Conservation (phyloP, 1,140 invertebrate genomes). For the Rhopalosiphum maidis region DNA sequence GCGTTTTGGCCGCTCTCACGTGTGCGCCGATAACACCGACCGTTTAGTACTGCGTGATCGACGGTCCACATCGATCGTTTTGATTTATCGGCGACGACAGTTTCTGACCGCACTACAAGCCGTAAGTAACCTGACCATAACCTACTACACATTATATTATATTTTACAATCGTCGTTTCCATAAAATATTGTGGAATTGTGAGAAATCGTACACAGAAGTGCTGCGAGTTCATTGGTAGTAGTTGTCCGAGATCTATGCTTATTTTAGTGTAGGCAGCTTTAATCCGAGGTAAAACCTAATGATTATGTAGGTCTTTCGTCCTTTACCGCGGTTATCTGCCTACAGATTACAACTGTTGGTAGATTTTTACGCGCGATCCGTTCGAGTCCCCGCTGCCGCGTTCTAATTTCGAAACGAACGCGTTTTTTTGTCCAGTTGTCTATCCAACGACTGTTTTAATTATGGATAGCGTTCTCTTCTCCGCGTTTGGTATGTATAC, state of each 20-base stretch:
- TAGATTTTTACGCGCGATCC: neutral
- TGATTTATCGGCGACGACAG: neutral
- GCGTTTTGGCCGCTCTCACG: constrained; percentile 29
- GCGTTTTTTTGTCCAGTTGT: neutral
- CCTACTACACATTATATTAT: neutral
- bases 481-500: neutral
- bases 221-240: neutral
- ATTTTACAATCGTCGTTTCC: neutral
- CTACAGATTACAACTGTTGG: neutral
- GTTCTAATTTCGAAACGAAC: neutral
- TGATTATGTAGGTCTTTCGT: neutral
- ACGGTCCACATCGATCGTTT: neutral
- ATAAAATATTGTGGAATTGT: neutral
- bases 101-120: neutral
- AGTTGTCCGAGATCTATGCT: neutral
- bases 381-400: neutral
- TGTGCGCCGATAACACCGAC: neutral
- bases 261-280: too few species aligned
- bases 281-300: neutral
- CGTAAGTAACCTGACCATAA: neutral
- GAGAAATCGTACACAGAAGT: neutral
- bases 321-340: neutral
- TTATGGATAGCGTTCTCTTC: neutral
- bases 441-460: neutral
- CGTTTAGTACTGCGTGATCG: neutral